These are phyloP conservation scores for Serinus canaria DNA, from an alignment of 2,113 vertebrate genomes.

Conservation along the genomic window DNA sequence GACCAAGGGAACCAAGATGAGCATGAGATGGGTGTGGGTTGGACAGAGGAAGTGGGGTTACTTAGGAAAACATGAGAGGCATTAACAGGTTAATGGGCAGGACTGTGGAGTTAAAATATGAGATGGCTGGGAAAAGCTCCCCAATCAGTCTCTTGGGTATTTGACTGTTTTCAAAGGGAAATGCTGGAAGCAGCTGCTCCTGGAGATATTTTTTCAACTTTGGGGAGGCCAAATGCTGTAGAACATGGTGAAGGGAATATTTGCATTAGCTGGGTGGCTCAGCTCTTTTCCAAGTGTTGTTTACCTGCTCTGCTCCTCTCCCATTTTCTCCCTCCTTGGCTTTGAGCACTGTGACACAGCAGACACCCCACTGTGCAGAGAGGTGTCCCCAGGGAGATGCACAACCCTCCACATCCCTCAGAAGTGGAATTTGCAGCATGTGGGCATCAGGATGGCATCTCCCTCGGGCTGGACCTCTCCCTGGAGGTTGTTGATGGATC, in stretches of 20 bases:
- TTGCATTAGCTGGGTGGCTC: not conserved
- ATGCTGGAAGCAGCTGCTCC: constrained; percentile 49
- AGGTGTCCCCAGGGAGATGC: not conserved
- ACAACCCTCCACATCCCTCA: not conserved
- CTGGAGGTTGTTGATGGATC: not conserved
- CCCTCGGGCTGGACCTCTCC: not conserved
- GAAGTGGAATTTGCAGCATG: not conserved
- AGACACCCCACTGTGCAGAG: not conserved
- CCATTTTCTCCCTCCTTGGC: not conserved
- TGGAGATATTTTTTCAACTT: constrained; percentile 15
- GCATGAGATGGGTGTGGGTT: not conserved
- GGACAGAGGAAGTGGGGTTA: not conserved
- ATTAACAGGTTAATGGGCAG: constrained; percentile 9
- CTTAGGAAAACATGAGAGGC: not conserved
- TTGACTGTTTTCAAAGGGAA: constrained; percentile 50
- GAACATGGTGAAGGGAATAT: not conserved
- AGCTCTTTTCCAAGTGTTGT: not conserved
- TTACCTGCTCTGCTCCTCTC: not conserved
- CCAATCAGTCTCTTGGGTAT: not conserved
- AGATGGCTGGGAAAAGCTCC: not conserved
- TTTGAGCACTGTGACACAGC: not conserved
- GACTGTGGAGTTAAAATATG: not conserved
- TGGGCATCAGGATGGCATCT: not conserved
- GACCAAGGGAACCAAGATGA: not conserved
- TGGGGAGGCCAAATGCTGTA: rapidly evolving